Percentiles rank a stretch among this genome's conserved stretches.
Conservation (phyloP, 2,113 vertebrate genomes). For the Gallinago paraguaiae region DNA sequence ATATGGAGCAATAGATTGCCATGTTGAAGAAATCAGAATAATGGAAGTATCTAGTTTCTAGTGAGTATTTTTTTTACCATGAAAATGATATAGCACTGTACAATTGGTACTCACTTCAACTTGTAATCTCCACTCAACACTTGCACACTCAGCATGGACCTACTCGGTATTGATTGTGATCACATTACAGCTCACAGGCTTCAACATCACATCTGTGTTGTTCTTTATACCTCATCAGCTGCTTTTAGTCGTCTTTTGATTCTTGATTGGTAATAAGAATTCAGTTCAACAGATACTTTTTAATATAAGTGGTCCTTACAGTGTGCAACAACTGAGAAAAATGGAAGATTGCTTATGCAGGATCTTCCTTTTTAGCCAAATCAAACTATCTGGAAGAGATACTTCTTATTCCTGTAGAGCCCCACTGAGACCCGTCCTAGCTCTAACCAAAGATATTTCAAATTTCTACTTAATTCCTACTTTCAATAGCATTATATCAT, state of each 20-base stretch:
- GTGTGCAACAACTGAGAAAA: neutral
- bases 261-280: neutral
- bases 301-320: neutral
- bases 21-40: neutral
- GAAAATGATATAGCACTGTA: neutral
- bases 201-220: neutral
- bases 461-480: neutral
- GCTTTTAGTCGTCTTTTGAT: neutral
- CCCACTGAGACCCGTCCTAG: neutral
- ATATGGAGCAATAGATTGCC: neutral
- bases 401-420: neutral
- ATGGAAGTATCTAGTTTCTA: neutral
- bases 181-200: neutral
- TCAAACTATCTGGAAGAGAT: neutral
- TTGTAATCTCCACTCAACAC: neutral
- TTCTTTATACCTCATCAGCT: neutral
- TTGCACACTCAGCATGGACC: neutral
- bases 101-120: neutral
- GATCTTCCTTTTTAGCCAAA: neutral
- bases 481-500: neutral
- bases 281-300: rapidly evolving
- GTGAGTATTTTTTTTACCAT: neutral
- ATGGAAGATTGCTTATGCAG: neutral
- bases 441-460: neutral
- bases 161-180: neutral